Base-by-base conservation (phyloP, 2,797 vertebrate genomes). In the Gymnoscopelus braueri region DNA sequence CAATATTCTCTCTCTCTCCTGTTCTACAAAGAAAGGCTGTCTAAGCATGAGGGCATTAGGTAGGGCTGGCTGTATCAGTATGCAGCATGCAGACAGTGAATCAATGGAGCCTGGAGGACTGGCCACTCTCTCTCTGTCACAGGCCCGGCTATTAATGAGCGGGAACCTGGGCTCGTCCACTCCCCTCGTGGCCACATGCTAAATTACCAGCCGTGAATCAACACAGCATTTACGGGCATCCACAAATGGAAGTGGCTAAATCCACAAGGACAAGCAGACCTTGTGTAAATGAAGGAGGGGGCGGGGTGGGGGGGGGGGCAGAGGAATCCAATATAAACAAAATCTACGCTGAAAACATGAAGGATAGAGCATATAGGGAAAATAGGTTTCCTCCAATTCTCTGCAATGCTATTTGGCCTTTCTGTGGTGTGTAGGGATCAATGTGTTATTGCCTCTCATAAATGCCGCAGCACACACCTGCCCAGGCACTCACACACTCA, bases 171-270 rank as follows among this genome's bases (percentile, higher is more conserved):
- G 87, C 82, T 79, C 75, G 88, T 88, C 82, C 77, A 82, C 91
- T 83, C 83, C 92, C 84, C 82, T 80, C 15, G 75, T 74, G 79
- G 82, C 72, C 85, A 12, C 74, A 84, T 52, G 11, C 81, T 93
- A 95, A 93, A 96, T 93, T 94, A 94, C 92, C 89, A 87, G 88
- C 74, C 79, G 84, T 95, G 95, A 95, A 96, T 95, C 94, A 95
- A 92, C 85, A 80, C 89, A 94, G 93, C 92, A 84, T 95, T 90
- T 96, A 96, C 92, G 93, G 93, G 77, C 91, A 92, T 90, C 91
- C 81, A 78, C 94, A 93, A 94, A 96, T 94, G 92, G 88, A 95
- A 96, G 93, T 83, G 87, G 88, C 92, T 92, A 92, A 94, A 95
- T 95, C 91, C 93, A 92, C 89, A 91, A 93, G 93, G 94, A 93